Evolutionary conservation across 2,797 vertebrate genomes (phyloP).

Genomic region (Balearica regulorum): DNA sequence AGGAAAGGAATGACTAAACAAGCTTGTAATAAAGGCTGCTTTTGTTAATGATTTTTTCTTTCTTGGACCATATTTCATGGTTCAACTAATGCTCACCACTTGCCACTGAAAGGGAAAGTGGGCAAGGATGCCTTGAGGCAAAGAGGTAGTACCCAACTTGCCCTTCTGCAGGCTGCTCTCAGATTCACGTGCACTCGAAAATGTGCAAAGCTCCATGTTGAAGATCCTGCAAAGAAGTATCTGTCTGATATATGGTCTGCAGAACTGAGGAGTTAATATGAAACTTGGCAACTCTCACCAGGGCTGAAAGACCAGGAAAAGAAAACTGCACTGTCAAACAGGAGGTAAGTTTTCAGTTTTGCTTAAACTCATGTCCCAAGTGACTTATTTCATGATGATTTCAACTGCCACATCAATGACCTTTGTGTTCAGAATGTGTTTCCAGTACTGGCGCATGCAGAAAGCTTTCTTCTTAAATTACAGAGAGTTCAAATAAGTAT

Average conservation of each 20-base stretch:
- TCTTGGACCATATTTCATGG: not conserved
- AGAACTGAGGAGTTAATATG: not conserved
- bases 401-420: slow-evolving; percentile 55
- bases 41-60: not conserved
- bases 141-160: not conserved
- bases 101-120: not conserved
- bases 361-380: slow-evolving; percentile 21
- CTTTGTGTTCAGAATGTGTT: slow-evolving; percentile 42
- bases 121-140: not conserved
- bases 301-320: not conserved
- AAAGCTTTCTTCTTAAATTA: slow-evolving; percentile 63
- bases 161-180: not conserved
- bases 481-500: slow-evolving; percentile 48
- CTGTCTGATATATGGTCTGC: not conserved
- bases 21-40: not conserved
- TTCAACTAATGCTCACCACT: not conserved
- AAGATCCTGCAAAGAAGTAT: not conserved
- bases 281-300: not conserved
- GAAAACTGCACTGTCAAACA: slow-evolving; percentile 26
- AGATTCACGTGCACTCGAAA: not conserved
- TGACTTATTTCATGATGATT: slow-evolving; percentile 51
- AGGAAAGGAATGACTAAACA: not conserved
- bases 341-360: slow-evolving; percentile 22
- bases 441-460: slow-evolving; percentile 3
- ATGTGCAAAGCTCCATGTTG: not conserved